Conservation (phyloP, 1,140 invertebrate species). For the Aphaenogaster ashmeadi region DNA sequence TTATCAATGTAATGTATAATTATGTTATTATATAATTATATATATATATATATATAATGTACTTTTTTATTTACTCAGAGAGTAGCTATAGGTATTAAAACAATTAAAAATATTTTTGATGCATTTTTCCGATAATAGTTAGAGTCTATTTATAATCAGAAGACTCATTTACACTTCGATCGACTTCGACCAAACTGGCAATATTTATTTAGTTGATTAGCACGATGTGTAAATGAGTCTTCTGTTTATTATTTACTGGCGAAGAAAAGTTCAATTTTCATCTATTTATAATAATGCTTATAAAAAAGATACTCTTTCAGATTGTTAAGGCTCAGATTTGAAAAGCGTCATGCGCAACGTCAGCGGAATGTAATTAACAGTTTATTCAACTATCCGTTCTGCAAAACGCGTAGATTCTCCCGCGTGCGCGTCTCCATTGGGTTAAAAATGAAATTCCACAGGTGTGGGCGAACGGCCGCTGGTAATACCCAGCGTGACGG, state of each 20-base stretch:
- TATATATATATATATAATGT: neutral
- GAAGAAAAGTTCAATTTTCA: no score
- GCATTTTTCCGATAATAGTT: neutral
- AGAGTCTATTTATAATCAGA: neutral
- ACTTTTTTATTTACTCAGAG: neutral
- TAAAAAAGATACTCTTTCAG: neutral
- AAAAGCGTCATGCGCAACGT: constrained; percentile 1
- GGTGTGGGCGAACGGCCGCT: constrained; percentile 17
- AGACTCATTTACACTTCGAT: no score
- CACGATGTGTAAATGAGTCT: no score
- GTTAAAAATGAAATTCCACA: constrained; percentile 48
- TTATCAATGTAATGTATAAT: neutral
- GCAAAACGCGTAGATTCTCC: constrained; percentile 19
- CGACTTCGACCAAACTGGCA: no score
- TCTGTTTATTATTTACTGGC: no score
- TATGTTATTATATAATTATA: neutral
- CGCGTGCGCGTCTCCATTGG: neutral
- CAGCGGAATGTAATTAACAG: constrained; percentile 31
- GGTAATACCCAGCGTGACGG: constrained; percentile 34
- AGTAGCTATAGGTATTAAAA: neutral
- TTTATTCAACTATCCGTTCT: constrained; percentile 43
- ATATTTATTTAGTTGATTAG: no score
- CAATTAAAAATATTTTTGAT: neutral
- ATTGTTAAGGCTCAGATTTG: neutral
- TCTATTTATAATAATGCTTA: neutral